These are phyloP conservation scores for Hemiscyllium ocellatum DNA, from an alignment of 2,113 vertebrate genomes.

Conservation along the genomic window DNA sequence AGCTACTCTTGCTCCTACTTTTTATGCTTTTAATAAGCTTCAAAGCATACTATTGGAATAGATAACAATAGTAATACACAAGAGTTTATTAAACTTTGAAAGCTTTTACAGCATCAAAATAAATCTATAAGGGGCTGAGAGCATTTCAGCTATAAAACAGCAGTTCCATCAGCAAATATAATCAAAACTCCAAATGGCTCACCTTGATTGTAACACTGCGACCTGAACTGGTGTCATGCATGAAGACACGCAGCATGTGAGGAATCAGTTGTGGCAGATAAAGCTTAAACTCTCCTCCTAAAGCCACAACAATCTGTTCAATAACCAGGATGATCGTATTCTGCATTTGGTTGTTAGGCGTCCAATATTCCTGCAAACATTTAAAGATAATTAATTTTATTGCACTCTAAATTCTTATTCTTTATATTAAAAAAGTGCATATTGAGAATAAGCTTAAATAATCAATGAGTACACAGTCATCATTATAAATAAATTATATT, in stretches of 20 bases:
- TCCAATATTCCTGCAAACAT: constrained; percentile 85
- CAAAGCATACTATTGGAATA: neutral
- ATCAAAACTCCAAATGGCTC: constrained; percentile 40
- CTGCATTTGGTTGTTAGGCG: constrained; percentile 96
- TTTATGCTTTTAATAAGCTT: neutral
- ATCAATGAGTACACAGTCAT: neutral
- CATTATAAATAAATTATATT: neutral
- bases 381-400: neutral
- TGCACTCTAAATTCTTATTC: neutral
- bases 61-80: neutral
- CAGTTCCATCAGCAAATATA: neutral
- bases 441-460: neutral
- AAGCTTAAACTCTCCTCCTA: constrained; percentile 94
- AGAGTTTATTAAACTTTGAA: neutral
- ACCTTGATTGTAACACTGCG: constrained; percentile 94
- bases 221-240: constrained; percentile 89
- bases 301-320: constrained; percentile 91
- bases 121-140: neutral
- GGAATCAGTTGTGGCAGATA: constrained; percentile 96
- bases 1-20: too few relatives aligned
- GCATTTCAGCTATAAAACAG: neutral
- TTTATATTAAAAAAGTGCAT: neutral
- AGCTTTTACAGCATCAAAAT: too few relatives aligned
- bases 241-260: constrained; percentile 95
- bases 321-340: constrained; percentile 97